Conservation (phyloP, 1,140 invertebrate species). For the Dendroctonus ponderosae region DNA sequence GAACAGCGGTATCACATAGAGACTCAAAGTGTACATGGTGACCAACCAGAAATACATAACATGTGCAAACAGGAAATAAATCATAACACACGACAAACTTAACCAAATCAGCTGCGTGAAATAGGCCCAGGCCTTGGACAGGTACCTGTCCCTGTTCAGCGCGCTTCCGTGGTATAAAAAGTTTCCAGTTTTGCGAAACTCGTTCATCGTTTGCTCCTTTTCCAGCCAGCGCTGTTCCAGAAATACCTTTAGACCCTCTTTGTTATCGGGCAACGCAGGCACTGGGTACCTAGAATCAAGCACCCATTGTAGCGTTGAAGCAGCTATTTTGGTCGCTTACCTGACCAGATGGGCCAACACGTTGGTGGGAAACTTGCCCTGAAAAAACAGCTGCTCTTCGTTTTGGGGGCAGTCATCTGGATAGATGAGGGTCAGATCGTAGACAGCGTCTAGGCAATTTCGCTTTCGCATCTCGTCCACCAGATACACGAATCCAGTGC, state of each 20-base stretch:
- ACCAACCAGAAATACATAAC: slow-evolving; percentile 3
- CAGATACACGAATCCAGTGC: slow-evolving; percentile 78
- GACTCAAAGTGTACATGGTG: not conserved
- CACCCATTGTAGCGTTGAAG: not conserved
- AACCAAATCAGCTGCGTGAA: slow-evolving; percentile 61
- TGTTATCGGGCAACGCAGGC: slow-evolving; percentile 58
- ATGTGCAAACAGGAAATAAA: not conserved
- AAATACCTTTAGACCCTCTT: slow-evolving; percentile 63
- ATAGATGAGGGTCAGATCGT: slow-evolving; percentile 79
- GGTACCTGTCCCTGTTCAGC: slow-evolving; percentile 44
- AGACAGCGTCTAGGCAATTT: slow-evolving; percentile 68
- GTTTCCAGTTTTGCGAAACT: slow-evolving; percentile 58
- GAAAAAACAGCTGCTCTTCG: slow-evolving; percentile 63
- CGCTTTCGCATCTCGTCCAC: slow-evolving; percentile 64
- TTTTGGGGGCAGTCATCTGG: slow-evolving; percentile 66
- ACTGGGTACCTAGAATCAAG: slow-evolving; percentile 56
- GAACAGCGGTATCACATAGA: slow-evolving; percentile 3
- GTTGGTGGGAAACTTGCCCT: slow-evolving; percentile 67
- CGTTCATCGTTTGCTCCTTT: slow-evolving; percentile 64
- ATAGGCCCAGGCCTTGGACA: slow-evolving; percentile 51
- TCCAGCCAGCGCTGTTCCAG: slow-evolving; percentile 68
- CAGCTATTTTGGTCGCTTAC: slow-evolving; percentile 49
- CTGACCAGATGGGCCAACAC: slow-evolving; percentile 75
- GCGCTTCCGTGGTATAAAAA: slow-evolving; percentile 47
- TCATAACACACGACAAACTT: not conserved